Base-by-base conservation (phyloP, 1,140 invertebrate genomes). In the Bilobella aurantiaca region DNA sequence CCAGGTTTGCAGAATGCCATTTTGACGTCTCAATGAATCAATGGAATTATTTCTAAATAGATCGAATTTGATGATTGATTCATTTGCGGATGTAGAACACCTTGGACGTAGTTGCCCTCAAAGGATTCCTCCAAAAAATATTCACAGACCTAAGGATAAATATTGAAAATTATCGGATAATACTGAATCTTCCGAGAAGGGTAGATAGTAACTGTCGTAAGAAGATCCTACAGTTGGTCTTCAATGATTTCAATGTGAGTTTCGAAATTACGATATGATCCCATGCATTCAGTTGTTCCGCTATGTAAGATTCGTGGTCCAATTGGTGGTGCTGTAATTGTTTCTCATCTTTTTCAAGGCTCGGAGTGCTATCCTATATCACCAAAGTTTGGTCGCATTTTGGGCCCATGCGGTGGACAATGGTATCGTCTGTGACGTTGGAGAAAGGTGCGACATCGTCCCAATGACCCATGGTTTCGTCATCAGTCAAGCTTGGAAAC, bases 351-450 rank as follows among this genome's bases (percentile, higher is more conserved):
- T 57, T 27, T 56, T 62, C 29, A n/a, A 46, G 25, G 65, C 63
- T 29, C 37, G 66, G 67, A 66, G 79, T 80, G 49, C 74, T 76
- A 72, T 79, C 77, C 14, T 80, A 81, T 12, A 81, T 79, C 71
- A 80, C 85, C 85, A 86, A 74, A 78, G 82, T 57, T 77, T 83
- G n/a, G 73, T 84, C 49, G 77, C 83, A 32, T 77, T 86, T 1
- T 84, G 83, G 74, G 81, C 83, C 1, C 85, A 86, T 74, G 82
- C 83, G 56, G 78, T 82, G 2, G 82, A 81, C 1, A 83, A 83
- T 23, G 84, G 85, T 47, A 81, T 86, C 63, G 80, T 86, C 47
- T 82, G 84, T 3, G 84, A 86, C 73, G 78, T 86, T 66, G 84
- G 84, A 25, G 82, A 86, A 64, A 73, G 82, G 60, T 78, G 84